A percentile compares a stretch with the other conserved stretches of the same genome.
Evolutionary conservation across 2,113 vertebrate species (phyloP).

Genomic region (Serilophus lunatus): DNA sequence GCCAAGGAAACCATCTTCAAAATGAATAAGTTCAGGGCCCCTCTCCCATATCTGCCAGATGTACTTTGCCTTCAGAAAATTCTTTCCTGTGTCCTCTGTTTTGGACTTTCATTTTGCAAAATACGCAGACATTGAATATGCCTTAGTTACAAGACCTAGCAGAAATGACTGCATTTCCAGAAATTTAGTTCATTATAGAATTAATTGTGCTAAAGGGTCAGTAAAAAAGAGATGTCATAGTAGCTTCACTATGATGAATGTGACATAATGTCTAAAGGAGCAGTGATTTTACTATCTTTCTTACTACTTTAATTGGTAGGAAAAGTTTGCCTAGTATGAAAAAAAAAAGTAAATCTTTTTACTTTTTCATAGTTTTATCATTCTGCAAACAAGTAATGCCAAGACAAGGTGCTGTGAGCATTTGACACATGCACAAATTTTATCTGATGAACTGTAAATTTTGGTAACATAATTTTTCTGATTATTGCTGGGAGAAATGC

Average conservation of each 20-base stretch:
- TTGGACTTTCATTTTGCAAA: neutral
- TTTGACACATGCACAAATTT: neutral
- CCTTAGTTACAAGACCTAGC: neutral
- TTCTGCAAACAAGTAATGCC: neutral
- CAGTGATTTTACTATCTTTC: neutral
- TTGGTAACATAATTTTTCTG: neutral
- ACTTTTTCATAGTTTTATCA: neutral
- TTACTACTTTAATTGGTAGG: neutral
- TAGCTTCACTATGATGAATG: neutral
- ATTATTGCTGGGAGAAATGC: neutral
- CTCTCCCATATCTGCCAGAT: neutral
- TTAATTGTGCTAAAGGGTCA: neutral
- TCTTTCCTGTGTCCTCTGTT: neutral
- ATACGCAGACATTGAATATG: neutral
- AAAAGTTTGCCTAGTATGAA: neutral
- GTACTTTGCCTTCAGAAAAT: neutral
- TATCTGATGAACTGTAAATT: neutral
- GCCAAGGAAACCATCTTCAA: slow-evolving; percentile 6
- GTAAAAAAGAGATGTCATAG: neutral
- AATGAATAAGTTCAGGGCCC: neutral
- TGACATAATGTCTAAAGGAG: neutral
- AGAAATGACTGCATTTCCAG: neutral
- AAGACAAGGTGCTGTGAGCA: neutral
- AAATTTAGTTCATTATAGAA: neutral
- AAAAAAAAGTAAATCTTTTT: neutral